Conservation (phyloP, 2,113 vertebrate species). For the Limanda limanda region DNA sequence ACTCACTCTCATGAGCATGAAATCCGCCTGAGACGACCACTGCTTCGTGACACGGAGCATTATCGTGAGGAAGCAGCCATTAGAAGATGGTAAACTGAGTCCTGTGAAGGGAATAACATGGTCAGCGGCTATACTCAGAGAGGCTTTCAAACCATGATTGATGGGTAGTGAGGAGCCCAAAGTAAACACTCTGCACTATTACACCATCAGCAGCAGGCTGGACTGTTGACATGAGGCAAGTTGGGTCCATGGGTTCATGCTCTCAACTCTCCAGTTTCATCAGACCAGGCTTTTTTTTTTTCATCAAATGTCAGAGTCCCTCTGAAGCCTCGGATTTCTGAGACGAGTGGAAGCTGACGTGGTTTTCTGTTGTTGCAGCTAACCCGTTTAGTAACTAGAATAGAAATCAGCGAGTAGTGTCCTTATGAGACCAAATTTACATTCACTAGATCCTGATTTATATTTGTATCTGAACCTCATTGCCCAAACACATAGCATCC, state of each 20-base stretch:
- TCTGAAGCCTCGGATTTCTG: too few relatives aligned
- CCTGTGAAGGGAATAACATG: neutral
- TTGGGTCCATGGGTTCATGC: neutral
- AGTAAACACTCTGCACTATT: neutral
- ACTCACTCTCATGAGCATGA: neutral
- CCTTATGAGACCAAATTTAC: too few relatives aligned
- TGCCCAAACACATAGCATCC: too few relatives aligned
- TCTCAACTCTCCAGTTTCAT: neutral
- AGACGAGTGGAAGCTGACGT: too few relatives aligned
- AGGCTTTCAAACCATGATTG: neutral
- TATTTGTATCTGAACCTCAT: too few relatives aligned
- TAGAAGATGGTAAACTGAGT: neutral
- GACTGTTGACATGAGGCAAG: neutral
- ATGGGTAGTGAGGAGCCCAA: neutral
- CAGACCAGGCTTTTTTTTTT: too few relatives aligned
- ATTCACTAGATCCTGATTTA: too few relatives aligned
- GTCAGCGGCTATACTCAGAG: neutral
- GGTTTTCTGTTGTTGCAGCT: too few relatives aligned
- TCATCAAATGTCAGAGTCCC: too few relatives aligned
- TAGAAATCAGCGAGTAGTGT: too few relatives aligned
- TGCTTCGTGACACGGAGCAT: neutral
- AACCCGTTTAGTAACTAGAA: too few relatives aligned
- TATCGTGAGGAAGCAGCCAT: neutral
- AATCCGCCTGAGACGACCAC: neutral
- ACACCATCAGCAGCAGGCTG: neutral